phyloP scores from a whole-genome alignment of 2,888 invertebrate species.

The Rhagium mordax region DNA sequence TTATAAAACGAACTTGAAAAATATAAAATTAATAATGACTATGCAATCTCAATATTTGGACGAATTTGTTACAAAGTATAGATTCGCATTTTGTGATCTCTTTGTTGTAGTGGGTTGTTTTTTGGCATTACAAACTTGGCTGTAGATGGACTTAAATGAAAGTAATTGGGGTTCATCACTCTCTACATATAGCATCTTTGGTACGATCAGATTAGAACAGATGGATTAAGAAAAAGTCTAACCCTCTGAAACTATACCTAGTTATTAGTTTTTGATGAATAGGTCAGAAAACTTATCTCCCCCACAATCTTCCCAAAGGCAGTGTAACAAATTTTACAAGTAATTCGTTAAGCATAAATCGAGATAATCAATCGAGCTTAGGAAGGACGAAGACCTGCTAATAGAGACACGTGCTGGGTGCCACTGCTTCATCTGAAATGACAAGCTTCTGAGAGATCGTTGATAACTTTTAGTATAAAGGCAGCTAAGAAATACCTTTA shows the following conservation, averaged over 20 bases:
- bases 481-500: no score
- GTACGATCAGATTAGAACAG: constrained; percentile 9
- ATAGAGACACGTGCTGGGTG: constrained; percentile 24
- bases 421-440: constrained; percentile 2
- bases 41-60: no score
- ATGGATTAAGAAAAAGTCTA: constrained; percentile 1
- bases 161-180: neutral
- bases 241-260: constrained; percentile 23
- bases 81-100: no score
- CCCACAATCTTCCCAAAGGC: constrained; percentile 28
- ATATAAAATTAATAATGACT: no score
- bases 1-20: no score
- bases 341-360: constrained; percentile 32
- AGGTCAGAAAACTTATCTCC: constrained; percentile 23
- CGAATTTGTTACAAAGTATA: no score
- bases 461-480: neutral
- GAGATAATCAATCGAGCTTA: constrained; percentile 34
- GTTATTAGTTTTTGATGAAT: constrained; percentile 34
- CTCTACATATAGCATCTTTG: constrained; percentile 4
- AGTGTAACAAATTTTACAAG: constrained; percentile 35
- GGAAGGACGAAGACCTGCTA: constrained; percentile 23
- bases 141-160: neutral
- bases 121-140: no score
- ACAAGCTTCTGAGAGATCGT: neutral
- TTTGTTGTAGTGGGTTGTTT: no score